Percentiles rank a stretch among this genome's conserved stretches.
phyloP scores from a whole-genome alignment of 92 coral and sea anemone genomes.

The Micromussa lordhowensis region DNA sequence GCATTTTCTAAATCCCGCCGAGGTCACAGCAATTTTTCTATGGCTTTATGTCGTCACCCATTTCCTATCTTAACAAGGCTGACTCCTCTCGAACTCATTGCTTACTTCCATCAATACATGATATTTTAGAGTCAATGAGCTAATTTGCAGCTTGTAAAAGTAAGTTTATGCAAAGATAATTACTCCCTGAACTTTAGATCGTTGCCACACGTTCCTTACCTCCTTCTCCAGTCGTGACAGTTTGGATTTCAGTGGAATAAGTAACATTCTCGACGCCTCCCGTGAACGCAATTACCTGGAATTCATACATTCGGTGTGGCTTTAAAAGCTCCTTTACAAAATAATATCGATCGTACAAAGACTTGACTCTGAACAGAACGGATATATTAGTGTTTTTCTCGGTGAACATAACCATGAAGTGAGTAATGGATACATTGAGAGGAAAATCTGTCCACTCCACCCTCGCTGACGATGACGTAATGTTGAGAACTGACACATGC shows the following conservation, averaged over 20 bases:
- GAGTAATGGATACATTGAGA: background rate
- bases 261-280: constrained; percentile 2
- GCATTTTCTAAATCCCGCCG: too few relatives aligned
- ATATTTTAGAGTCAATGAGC: too few relatives aligned
- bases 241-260: constrained; percentile 3
- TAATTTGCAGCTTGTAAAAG: too few relatives aligned
- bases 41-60: too few relatives aligned
- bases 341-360: background rate
- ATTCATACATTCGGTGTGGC: background rate
- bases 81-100: too few relatives aligned
- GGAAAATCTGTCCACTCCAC: constrained; percentile 24
- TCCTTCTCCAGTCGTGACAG: constrained; percentile 4
- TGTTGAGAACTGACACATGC: constrained; percentile 10
- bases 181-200: background rate
- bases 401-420: constrained; percentile 18
- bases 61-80: too few relatives aligned
- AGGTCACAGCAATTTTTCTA: too few relatives aligned
- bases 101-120: too few relatives aligned
- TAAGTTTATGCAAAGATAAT: too few relatives aligned
- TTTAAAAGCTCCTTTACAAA: background rate
- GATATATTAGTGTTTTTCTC: constrained; percentile 3
- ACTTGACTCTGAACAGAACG: background rate
- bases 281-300: constrained; percentile 17
- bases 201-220: background rate
- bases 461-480: background rate